phyloP scores from a whole-genome alignment of 2,113 vertebrate species.

The Apodemus sylvaticus region DNA sequence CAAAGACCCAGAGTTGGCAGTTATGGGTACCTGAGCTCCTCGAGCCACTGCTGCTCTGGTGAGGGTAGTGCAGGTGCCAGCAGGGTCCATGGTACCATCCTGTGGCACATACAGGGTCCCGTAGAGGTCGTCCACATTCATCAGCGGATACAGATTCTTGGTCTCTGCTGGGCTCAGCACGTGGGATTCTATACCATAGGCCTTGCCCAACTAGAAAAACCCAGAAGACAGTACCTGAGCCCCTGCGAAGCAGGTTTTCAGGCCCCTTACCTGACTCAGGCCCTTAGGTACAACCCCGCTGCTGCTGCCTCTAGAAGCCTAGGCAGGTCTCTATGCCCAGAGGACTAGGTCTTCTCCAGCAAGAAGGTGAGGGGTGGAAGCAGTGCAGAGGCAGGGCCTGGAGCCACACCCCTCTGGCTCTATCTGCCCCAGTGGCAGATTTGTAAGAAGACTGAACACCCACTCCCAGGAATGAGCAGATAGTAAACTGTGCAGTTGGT shows the following conservation, averaged over 20 bases:
- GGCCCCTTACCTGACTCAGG: rapidly evolving
- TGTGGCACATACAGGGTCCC: constrained; percentile 96
- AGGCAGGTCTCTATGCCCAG: neutral
- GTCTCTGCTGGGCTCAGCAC: constrained; percentile 94
- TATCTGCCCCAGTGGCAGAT: neutral
- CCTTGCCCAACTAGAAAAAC: constrained; percentile 92
- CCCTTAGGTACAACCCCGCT: neutral
- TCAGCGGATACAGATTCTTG: constrained; percentile 95
- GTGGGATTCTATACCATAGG: constrained; percentile 94
- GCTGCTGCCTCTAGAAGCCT: neutral
- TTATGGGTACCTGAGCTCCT: constrained; percentile 89
- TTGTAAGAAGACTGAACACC: rapidly evolving
- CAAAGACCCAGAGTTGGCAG: rapidly evolving
- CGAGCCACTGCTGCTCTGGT: constrained; percentile 90
- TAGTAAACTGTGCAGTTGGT: rapidly evolving
- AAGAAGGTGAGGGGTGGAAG: neutral
- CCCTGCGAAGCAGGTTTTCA: rapidly evolving
- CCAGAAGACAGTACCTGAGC: rapidly evolving
- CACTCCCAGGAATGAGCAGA: too few relatives aligned
- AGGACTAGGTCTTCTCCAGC: neutral
- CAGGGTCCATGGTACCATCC: constrained; percentile 97
- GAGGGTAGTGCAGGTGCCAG: constrained; percentile 94
- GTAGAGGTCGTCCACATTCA: constrained; percentile 94
- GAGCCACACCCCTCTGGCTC: too few relatives aligned
- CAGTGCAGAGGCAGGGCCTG: rapidly evolving